These are phyloP conservation scores for Sialis fuliginosa DNA, from an alignment of 2,888 invertebrate species.

Conservation along the genomic window DNA sequence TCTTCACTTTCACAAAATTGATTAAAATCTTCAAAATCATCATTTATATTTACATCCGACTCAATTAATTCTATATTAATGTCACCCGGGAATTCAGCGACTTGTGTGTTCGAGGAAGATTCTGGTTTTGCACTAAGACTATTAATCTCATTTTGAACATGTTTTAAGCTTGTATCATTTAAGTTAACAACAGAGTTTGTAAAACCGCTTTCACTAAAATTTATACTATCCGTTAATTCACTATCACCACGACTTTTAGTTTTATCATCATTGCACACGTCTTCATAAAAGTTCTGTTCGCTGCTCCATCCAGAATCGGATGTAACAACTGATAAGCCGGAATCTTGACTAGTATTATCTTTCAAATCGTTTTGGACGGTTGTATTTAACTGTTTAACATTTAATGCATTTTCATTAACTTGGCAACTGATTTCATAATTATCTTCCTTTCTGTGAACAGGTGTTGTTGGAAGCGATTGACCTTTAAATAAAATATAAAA, in stretches of 20 bases:
- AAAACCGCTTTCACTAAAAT: too few species aligned
- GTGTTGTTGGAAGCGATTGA: neutral
- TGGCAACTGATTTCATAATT: too few species aligned
- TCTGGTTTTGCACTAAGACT: too few species aligned
- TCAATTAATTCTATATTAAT: neutral
- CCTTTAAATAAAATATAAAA: neutral
- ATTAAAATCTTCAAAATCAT: conserved; percentile 6
- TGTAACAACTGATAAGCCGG: conserved; percentile 1
- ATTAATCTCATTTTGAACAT: too few species aligned
- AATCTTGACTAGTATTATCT: conserved; percentile 5
- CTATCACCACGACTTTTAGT: neutral
- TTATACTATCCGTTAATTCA: too few species aligned
- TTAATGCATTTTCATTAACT: too few species aligned
- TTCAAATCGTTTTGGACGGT: neutral
- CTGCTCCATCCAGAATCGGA: conserved; percentile 4
- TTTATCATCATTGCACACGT: neutral
- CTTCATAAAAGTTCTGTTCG: neutral
- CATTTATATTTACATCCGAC: neutral
- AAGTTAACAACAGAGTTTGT: too few species aligned
- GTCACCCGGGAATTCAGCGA: too few species aligned
- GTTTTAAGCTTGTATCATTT: too few species aligned
- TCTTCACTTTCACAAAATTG: neutral
- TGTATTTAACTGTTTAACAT: neutral
- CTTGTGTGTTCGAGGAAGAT: too few species aligned
- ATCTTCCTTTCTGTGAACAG: neutral